Evolutionary conservation across 2,113 vertebrate species (phyloP), one percentile per base, ranked within the genome.

Genomic region (Apteryx mantelli): DNA sequence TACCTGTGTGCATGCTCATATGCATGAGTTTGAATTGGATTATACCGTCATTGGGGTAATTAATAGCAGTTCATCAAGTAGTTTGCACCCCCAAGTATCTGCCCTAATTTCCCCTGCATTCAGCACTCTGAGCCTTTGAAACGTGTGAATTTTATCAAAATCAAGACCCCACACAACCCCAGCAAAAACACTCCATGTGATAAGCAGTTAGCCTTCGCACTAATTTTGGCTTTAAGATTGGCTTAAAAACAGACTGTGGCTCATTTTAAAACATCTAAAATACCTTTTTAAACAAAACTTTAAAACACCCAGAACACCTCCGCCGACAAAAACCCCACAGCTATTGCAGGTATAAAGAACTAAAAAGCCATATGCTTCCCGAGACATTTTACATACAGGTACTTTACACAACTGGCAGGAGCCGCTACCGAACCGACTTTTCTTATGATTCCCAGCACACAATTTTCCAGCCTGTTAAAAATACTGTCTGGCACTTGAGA

Each of bases 381-480:
- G 25, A 44, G 65, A 19, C 11, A 7, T 38, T 56, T 78, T 16
- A 24, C 3, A 0, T 5, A 44, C 38, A 10, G 64, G 40, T 30
- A 44, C 69, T 65, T 40, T 15, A 20, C 2, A 38, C 1, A 5
- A 13, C 34, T 8, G n/a, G 48, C 48, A 46, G 92, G 40, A 86
- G 64, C 70, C 40, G 82, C 36, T 19, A 8, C 38, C 2, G 50
- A 61, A 8, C 10, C 2, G 46, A 6, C 14, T n/a, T 9, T 7
- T 36, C 60, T 28, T 5, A 4, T 1, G 4, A 44, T 36, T 70
- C 75, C 55, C 80, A 60, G 52, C 48, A 44, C 36, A 60, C 40
- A 3, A 1, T 5, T 1, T 0, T 18, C 22, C 74, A 19, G 44
- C 34, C 22, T 0, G 3, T 4, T 2, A 25, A 24, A 60, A 65